Percentiles rank a stretch among this genome's conserved stretches.
phyloP scores from a whole-genome alignment of 1,140 invertebrate genomes.

The Branchinecta lindahli region DNA sequence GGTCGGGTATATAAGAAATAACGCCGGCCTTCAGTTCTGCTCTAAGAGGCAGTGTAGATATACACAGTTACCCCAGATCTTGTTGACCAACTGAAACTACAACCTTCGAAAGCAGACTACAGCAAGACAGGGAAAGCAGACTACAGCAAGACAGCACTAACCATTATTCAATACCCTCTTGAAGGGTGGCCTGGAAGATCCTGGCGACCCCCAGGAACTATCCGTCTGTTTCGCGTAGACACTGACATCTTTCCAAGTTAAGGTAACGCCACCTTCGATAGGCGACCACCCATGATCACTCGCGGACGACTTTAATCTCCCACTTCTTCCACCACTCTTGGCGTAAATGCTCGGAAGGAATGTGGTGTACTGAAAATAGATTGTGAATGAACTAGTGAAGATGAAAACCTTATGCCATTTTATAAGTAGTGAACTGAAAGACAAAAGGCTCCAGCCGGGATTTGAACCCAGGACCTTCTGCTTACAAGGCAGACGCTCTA shows the following conservation, averaged over 20 bases:
- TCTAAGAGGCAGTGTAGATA: too few relatives aligned
- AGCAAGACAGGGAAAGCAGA: conserved; percentile 16
- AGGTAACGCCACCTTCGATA: conserved; percentile 38
- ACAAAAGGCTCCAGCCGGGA: too few relatives aligned
- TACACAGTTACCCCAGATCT: too few relatives aligned
- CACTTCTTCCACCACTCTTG: neutral
- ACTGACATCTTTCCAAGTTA: conserved; percentile 55
- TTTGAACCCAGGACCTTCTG: too few relatives aligned
- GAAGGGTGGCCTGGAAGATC: conserved; percentile 27
- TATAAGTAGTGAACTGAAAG: too few relatives aligned
- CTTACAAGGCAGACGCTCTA: too few relatives aligned
- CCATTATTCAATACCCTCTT: conserved; percentile 54
- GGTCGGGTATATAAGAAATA: too few relatives aligned
- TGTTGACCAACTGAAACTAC: too few relatives aligned
- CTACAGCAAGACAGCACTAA: conserved; percentile 25
- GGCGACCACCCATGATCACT: conserved; percentile 17
- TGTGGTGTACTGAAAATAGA: neutral
- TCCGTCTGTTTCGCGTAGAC: conserved; percentile 40
- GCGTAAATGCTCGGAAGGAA: neutral
- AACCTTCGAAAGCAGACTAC: too few relatives aligned
- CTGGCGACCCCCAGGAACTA: conserved; percentile 30
- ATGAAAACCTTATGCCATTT: too few relatives aligned
- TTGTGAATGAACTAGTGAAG: too few relatives aligned
- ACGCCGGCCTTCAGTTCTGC: too few relatives aligned
- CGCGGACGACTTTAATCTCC: neutral